Conservation (phyloP, 2,888 invertebrate species). For the Drosophila nr. perissopoda region DNA sequence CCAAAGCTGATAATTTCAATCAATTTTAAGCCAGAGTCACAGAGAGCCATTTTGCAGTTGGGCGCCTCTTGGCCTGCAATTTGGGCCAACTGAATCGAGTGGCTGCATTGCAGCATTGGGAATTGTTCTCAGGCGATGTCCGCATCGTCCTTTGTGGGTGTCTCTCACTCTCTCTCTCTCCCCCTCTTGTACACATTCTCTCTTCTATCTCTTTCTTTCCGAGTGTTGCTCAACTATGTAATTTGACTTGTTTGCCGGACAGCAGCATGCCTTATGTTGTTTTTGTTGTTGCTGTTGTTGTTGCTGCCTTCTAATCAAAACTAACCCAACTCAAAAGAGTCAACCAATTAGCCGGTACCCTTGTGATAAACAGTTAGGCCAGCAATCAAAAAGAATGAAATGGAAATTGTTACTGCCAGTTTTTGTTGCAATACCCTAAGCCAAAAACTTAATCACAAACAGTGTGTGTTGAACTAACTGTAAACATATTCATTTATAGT, state of each 20-base stretch:
- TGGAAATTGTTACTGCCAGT: conserved; percentile 40
- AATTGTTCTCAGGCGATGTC: conserved; percentile 13
- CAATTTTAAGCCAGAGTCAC: conserved; percentile 74
- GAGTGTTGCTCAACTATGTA: conserved; percentile 34
- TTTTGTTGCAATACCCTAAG: conserved; percentile 28
- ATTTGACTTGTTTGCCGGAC: conserved; percentile 43
- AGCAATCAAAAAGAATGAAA: conserved; percentile 44
- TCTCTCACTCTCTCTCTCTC: conserved; percentile 13
- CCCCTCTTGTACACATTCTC: neutral
- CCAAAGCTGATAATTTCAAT: conserved; percentile 81
- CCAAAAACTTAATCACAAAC: neutral
- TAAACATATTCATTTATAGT: neutral
- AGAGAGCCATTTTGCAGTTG: conserved; percentile 59
- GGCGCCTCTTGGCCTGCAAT: conserved; percentile 52
- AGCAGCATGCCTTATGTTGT: conserved; percentile 8
- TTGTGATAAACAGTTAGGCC: conserved; percentile 73
- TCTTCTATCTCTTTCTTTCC: neutral
- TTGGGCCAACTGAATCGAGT: conserved; percentile 39
- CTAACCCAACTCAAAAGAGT: conserved; percentile 65
- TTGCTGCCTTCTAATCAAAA: conserved; percentile 60
- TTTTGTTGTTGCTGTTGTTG: conserved; percentile 9
- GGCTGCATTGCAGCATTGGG: conserved; percentile 29
- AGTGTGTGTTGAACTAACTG: neutral
- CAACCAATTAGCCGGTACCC: conserved; percentile 63
- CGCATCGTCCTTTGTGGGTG: conserved; percentile 27